These are phyloP conservation scores for Frankliniella intonsa DNA, from an alignment of 2,888 invertebrate genomes.

Conservation along the genomic window DNA sequence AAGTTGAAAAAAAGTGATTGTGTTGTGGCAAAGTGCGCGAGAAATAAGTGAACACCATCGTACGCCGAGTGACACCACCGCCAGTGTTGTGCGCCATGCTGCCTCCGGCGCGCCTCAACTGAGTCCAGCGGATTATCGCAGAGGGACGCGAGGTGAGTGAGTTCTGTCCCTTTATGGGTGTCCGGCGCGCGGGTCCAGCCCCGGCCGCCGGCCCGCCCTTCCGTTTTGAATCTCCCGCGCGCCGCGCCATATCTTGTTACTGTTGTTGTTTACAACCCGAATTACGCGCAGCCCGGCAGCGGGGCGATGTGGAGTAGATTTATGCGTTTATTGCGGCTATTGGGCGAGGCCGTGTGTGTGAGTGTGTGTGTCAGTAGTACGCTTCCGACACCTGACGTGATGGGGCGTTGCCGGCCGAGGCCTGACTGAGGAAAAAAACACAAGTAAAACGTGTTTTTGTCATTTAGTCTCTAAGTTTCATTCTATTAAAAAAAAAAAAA, in stretches of 20 bases:
- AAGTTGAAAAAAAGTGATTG: too few relatives aligned
- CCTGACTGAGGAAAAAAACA: too few relatives aligned
- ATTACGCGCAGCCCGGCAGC: not conserved
- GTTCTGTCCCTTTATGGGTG: not conserved
- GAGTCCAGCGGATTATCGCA: too few relatives aligned
- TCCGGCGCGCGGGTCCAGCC: not conserved
- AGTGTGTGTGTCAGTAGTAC: not conserved
- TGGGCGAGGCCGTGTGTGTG: not conserved
- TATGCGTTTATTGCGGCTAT: constrained; percentile 8
- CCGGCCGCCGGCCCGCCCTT: not conserved
- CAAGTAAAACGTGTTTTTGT: too few relatives aligned
- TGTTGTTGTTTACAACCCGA: constrained; percentile 24
- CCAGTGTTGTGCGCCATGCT: not conserved
- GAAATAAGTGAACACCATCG: too few relatives aligned
- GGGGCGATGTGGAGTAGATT: not conserved
- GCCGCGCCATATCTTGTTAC: not conserved
- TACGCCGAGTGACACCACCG: too few relatives aligned
- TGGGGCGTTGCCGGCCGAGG: too few relatives aligned
- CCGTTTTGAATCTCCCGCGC: too few relatives aligned
- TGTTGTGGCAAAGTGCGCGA: not conserved
- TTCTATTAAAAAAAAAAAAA: too few relatives aligned
- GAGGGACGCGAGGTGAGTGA: not conserved
- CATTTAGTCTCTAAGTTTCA: too few relatives aligned
- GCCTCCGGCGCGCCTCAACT: too few relatives aligned
- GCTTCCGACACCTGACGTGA: too few relatives aligned